Conservation (phyloP, 2,888 invertebrate genomes). For the Drosophila koepferae region DNA sequence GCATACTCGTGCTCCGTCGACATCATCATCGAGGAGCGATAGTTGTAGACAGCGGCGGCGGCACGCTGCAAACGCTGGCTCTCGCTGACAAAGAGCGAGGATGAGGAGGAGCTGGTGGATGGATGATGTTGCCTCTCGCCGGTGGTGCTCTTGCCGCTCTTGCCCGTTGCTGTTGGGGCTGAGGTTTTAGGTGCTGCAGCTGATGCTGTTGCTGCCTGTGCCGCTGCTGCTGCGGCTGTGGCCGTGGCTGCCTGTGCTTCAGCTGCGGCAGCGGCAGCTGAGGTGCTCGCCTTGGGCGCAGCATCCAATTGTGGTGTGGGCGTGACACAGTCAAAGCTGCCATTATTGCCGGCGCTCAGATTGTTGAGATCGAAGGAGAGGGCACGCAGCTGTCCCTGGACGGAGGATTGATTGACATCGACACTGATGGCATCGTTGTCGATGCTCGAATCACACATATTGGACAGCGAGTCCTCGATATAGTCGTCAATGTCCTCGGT, state of each 20-base stretch:
- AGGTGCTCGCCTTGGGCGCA: constrained; percentile 41
- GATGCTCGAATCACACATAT: constrained; percentile 79
- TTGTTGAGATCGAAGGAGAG: constrained; percentile 60
- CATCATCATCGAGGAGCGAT: constrained; percentile 69
- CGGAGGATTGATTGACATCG: constrained; percentile 35
- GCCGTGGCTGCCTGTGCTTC: neutral
- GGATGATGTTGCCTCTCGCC: constrained; percentile 14
- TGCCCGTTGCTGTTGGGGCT: neutral
- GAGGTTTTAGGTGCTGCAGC: neutral
- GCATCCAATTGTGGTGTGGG: constrained; percentile 46
- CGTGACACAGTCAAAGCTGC: constrained; percentile 48
- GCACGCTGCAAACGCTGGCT: constrained; percentile 80
- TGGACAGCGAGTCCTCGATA: constrained; percentile 82
- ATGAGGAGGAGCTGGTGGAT: constrained; percentile 43
- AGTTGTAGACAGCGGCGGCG: constrained; percentile 83
- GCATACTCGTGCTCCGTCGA: constrained; percentile 81
- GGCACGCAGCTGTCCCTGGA: constrained; percentile 47
- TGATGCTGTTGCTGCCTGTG: constrained; percentile 9
- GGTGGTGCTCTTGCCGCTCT: neutral
- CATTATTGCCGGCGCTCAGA: constrained; percentile 30
- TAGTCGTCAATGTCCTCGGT: constrained; percentile 82
- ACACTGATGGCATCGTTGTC: constrained; percentile 65
- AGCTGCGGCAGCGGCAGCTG: constrained; percentile 39
- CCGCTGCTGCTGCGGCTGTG: constrained; percentile 6
- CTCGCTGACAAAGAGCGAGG: constrained; percentile 60